These are phyloP conservation scores for Actenoides lindsayi DNA, from an alignment of 2,113 vertebrate genomes.

Conservation along the genomic window DNA sequence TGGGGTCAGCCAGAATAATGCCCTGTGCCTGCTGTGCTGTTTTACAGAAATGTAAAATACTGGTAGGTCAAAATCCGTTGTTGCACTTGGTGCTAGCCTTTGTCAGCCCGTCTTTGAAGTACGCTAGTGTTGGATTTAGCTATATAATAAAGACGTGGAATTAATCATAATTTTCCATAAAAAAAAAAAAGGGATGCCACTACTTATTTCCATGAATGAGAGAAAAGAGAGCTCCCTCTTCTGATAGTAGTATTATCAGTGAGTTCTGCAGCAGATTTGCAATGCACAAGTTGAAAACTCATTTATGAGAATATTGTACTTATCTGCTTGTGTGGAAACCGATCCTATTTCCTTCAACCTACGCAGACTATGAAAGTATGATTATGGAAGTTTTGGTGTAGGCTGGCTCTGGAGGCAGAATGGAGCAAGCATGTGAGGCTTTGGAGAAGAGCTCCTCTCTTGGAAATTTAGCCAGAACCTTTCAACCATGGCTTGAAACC, in stretches of 20 bases:
- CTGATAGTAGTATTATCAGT: not conserved
- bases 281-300: not conserved
- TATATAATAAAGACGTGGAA: not conserved
- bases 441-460: not conserved
- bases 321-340: not conserved
- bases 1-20: not conserved
- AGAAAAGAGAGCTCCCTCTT: not conserved
- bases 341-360: not conserved
- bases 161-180: not conserved
- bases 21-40: not conserved
- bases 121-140: not conserved
- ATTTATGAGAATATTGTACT: not conserved
- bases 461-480: not conserved
- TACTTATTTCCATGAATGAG: not conserved
- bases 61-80: not conserved
- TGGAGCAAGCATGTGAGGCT: not conserved
- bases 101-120: not conserved
- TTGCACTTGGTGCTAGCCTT: not conserved
- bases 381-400: not conserved
- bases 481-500: not conserved
- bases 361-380: accelerated
- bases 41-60: not conserved
- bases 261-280: not conserved
- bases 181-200: not conserved
- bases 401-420: not conserved